Evolutionary conservation across 2,113 vertebrate genomes (phyloP).

Genomic region (Lophura nycthemera): DNA sequence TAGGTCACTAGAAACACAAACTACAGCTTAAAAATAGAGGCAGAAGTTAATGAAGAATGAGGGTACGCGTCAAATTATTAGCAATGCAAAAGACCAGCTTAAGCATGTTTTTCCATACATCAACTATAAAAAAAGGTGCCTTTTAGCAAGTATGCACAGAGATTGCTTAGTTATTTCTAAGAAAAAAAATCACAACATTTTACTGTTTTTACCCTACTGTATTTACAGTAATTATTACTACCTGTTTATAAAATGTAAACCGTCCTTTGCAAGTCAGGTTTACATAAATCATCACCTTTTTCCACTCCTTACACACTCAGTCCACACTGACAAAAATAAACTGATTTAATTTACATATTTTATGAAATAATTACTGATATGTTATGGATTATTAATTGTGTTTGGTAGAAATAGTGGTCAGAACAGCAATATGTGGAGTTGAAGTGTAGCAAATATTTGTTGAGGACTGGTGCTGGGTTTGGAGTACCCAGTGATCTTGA

Average conservation of each 20-base stretch:
- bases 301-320: constrained; percentile 69
- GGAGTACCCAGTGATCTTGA: not conserved
- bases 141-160: constrained; percentile 77
- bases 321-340: constrained; percentile 82
- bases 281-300: constrained; percentile 72
- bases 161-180: constrained; percentile 73
- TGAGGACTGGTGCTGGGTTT: not conserved
- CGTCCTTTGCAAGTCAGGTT: constrained; percentile 72
- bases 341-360: constrained; percentile 60
- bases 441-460: not conserved
- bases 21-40: constrained; percentile 71
- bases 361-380: constrained; percentile 75
- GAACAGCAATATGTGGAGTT: constrained; percentile 47
- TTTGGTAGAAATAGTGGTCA: constrained; percentile 21
- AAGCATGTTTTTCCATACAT: constrained; percentile 82
- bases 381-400: constrained; percentile 51
- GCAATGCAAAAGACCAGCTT: constrained; percentile 95
- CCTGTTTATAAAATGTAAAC: constrained; percentile 76
- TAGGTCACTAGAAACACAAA: constrained; percentile 74
- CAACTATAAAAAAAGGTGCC: constrained; percentile 79
- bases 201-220: constrained; percentile 70
- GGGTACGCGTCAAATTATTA: constrained; percentile 71
- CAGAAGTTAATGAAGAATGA: constrained; percentile 74
- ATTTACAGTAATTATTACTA: constrained; percentile 78
- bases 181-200: constrained; percentile 59